Evolutionary conservation across 2,113 vertebrate species (phyloP), one percentile per base, ranked within the genome.

Genomic region (Tinamus guttatus): DNA sequence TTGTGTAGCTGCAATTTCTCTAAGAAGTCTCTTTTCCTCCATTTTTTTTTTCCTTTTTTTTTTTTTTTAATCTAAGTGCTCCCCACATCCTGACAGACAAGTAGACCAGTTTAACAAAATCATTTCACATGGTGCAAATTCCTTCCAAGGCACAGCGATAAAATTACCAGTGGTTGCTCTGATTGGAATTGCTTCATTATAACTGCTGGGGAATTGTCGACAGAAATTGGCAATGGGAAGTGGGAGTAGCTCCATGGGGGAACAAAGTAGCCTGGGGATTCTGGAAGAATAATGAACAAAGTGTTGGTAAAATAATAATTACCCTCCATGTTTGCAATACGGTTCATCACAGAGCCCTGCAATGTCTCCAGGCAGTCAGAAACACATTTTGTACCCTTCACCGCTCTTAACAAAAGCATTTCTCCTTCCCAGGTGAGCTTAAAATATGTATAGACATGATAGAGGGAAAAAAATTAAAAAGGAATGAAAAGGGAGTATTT

Each of bases 101-200:
- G 77, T 60, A 87, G 85, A 17, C 36, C 34, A 79, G 54, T 60
- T 94, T 88, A 90, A 89, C 80, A 59, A 69, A 93, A 86, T 90
- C 80, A 84, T 89, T 93, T 73, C 49, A 34, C n/a, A 86, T 71
- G 88, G 86, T 52, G 52, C 25, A 41, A 63, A 83, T 84, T 84
- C 69, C 93, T 77, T 89, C 88, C 69, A 40, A 86, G n/a, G 11
- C 15, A 12, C 32, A 70, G 60, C 12, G 7, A 84, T 65, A n/a
- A 85, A 96, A 95, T 82, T 94, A 54, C 78, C 63, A 41, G 56
- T 1, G 7, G 87, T 89, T 27, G 1, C 54, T 80, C 75, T 74
- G 63, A 77, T 85, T 70, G 87, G 60, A 88, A 84, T 43, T 41
- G n/a, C 70, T 94, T 47, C 47, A 81, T 32, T 68, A n/a, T 43